Base-by-base conservation (phyloP, 2,113 vertebrate genomes). In the Poicephalus meyeri region DNA sequence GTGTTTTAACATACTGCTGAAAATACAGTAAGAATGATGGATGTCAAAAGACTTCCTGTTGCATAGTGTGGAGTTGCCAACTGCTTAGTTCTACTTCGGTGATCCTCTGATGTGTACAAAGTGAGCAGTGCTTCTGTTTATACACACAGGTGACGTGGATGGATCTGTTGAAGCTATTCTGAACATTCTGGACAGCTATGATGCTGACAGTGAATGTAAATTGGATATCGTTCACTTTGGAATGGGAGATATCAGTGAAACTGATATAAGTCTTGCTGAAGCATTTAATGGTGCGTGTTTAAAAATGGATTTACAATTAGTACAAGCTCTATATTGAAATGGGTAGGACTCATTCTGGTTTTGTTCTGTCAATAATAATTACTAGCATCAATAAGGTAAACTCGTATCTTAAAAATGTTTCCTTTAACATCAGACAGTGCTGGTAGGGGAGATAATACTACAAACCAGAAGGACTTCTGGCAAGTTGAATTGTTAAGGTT, bases 81-180 rank as follows among this genome's bases (percentile, higher is more conserved):
- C 41, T 14, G 31, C 80, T 47, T 25, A 42, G 28, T 71, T 88
- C 37, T 86, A 6, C 69, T 86, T 76, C 68, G 24, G 25, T 58
- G 39, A 72, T 66, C 46, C 24, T 61, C 63, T 88, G 63, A 20
- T 10, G 5, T 25, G 13, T 25, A 56, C n/a, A 18, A 69, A 77
- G 79, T 28, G 65, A 84, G 24, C 93, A 95, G 77, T 29, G 41
- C 39, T 91, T 29, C 21, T 13, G 2, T 96, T 94, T 58, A 13
- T 86, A 24, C 13, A 1, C 12, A 16, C 94, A 99, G 99, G 99
- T 83, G 99, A 99, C 26, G 98, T 99, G 68, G 99, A 99, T 74
- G 99, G 99, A 16, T 99, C 99, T 6, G 94, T 99, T 70, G 99
- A 99, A 96, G 96, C 99, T 39, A 97, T 99, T 95, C 88, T 99